These are phyloP conservation scores for Empis livida DNA, from an alignment of 2,888 invertebrate genomes.

Conservation along the genomic window DNA sequence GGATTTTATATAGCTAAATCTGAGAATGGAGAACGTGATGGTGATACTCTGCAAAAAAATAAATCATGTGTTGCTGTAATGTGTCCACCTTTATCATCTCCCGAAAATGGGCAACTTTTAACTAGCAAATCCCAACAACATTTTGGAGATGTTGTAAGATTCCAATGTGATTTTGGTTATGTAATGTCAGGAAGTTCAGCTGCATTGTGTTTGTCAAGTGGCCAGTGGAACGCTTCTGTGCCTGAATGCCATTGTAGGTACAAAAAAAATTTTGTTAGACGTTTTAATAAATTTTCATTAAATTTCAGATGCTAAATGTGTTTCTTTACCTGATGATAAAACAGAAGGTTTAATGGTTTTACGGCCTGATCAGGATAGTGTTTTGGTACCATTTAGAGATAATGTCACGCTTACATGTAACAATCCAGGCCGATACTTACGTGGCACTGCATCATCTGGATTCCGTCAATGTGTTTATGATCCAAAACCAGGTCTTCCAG, in stretches of 20 bases:
- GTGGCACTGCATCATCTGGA: slow-evolving; percentile 68
- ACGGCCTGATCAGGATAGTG: slow-evolving; percentile 67
- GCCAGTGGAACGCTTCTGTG: slow-evolving; percentile 85
- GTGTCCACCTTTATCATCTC: slow-evolving; percentile 64
- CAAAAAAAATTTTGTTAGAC: background rate
- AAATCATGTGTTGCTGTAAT: slow-evolving; percentile 91
- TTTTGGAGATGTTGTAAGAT: slow-evolving; percentile 78
- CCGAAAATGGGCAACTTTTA: slow-evolving; percentile 74
- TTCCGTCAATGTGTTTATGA: slow-evolving; percentile 94
- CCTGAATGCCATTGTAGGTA: slow-evolving; percentile 87
- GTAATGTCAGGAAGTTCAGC: slow-evolving; percentile 80
- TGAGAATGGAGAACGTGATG: slow-evolving; percentile 79
- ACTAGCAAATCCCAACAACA: slow-evolving; percentile 73
- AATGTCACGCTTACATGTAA: slow-evolving; percentile 79
- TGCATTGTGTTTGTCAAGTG: slow-evolving; percentile 75
- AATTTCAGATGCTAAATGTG: slow-evolving; percentile 69
- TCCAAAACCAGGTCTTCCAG: slow-evolving; percentile 77
- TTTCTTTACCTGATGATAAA: slow-evolving; percentile 78
- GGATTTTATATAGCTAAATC: slow-evolving; percentile 66
- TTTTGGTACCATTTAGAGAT: slow-evolving; percentile 75
- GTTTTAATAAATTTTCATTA: background rate
- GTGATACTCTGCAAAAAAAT: slow-evolving; percentile 78
- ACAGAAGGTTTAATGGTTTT: slow-evolving; percentile 70
- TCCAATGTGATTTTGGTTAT: slow-evolving; percentile 91
- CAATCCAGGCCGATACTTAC: slow-evolving; percentile 59